A percentile compares a stretch with the other conserved stretches of the same genome.
phyloP scores from a whole-genome alignment of 2,797 vertebrate genomes.

The Amniataba percoides region DNA sequence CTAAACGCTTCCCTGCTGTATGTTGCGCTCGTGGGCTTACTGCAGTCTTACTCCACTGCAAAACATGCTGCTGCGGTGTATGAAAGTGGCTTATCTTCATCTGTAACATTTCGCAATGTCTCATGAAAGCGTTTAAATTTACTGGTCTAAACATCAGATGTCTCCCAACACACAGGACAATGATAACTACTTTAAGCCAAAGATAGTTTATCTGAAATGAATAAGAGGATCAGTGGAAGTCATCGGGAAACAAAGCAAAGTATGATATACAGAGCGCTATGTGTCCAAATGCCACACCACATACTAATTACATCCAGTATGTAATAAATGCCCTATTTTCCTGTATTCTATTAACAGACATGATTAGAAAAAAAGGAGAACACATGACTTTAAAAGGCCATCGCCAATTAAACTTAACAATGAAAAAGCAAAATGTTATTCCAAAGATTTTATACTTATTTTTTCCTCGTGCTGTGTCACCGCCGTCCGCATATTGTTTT shows the following conservation, averaged over 20 bases:
- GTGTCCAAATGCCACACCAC: neutral
- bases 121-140: neutral
- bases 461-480: conserved; percentile 15
- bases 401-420: conserved; percentile 20
- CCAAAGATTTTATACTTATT: conserved; percentile 19
- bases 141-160: neutral
- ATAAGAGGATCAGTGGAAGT: neutral
- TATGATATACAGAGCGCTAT: neutral
- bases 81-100: neutral
- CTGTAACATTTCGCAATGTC: neutral
- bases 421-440: conserved; percentile 37
- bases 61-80: conserved; percentile 22
- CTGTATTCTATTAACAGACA: neutral
- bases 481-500: conserved; percentile 29
- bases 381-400: conserved; percentile 13
- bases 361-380: conserved; percentile 16
- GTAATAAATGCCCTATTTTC: neutral
- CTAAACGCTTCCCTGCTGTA: conserved; percentile 46
- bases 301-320: neutral
- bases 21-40: neutral
- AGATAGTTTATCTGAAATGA: neutral
- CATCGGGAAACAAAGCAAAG: neutral
- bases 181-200: neutral
- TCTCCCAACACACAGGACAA: neutral
- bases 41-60: conserved; percentile 28